These are phyloP conservation scores for Lutraria rhynchaena DNA, from an alignment of 1,140 invertebrate species.

Conservation along the genomic window DNA sequence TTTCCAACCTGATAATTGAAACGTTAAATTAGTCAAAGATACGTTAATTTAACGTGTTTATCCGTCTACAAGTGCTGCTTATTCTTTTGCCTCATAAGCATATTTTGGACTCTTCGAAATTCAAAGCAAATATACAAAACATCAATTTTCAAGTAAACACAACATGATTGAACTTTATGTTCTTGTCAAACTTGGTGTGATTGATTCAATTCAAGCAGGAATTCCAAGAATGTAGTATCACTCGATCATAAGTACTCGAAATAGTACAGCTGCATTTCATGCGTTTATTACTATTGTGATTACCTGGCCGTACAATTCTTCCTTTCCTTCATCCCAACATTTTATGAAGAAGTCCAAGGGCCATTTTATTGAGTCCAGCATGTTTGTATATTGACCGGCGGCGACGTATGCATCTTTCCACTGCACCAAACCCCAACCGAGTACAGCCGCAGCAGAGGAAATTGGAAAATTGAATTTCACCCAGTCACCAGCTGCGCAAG, in stretches of 20 bases:
- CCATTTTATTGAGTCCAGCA: conserved; percentile 82
- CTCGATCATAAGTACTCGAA: too few relatives aligned
- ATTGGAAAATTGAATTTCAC: conserved; percentile 87
- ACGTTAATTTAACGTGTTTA: too few relatives aligned
- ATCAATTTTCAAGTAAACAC: too few relatives aligned
- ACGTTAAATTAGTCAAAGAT: too few relatives aligned
- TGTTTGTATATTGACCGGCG: conserved; percentile 80
- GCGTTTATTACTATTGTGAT: conserved; percentile 24
- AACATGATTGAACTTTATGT: not conserved
- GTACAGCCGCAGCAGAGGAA: conserved; percentile 84
- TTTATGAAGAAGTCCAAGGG: conserved; percentile 86
- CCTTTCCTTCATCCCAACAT: conserved; percentile 42
- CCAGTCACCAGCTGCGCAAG: conserved; percentile 84
- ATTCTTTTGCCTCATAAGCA: too few relatives aligned
- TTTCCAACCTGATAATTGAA: conserved; percentile 78
- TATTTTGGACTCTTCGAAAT: too few relatives aligned
- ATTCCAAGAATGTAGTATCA: too few relatives aligned
- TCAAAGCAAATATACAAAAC: too few relatives aligned
- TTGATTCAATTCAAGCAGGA: too few relatives aligned
- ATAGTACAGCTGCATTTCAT: too few relatives aligned
- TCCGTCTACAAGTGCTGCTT: too few relatives aligned
- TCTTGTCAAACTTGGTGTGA: too few relatives aligned
- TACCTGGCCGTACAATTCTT: conserved; percentile 61
- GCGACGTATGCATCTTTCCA: conserved; percentile 83
- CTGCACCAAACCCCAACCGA: conserved; percentile 85